A percentile compares a stretch with the other conserved stretches of the same genome.
Evolutionary conservation across 2,113 vertebrate species (phyloP).

Genomic region (Stigmatopora nigra): DNA sequence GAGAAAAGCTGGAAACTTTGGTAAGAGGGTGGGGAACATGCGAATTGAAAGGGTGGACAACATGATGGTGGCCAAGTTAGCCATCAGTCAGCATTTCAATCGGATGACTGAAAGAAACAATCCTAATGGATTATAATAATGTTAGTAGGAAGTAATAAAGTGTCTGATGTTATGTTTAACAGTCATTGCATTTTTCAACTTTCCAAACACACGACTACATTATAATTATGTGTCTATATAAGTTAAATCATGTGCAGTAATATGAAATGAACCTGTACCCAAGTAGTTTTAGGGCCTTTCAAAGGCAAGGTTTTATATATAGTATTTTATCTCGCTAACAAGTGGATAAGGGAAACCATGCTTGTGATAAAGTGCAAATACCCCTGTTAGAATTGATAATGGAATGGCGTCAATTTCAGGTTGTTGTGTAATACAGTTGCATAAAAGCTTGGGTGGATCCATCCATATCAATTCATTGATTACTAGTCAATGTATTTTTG

Average conservation of each 20-base stretch:
- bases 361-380: background rate
- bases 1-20: slow-evolving; percentile 57
- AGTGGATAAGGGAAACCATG: background rate
- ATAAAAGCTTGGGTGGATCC: background rate
- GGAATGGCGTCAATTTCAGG: background rate
- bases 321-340: background rate
- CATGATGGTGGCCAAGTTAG: background rate
- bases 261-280: background rate
- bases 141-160: slow-evolving; percentile 6
- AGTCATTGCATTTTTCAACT: slow-evolving; percentile 25
- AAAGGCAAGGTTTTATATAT: background rate
- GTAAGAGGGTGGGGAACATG: slow-evolving; percentile 59
- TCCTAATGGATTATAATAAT: slow-evolving; percentile 8
- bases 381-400: background rate
- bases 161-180: slow-evolving; percentile 36
- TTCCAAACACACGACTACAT: background rate
- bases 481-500: background rate
- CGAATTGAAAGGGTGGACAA: slow-evolving; percentile 42
- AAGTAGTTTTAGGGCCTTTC: background rate
- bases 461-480: too few species aligned
- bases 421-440: background rate
- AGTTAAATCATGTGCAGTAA: background rate
- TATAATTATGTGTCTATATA: background rate
- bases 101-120: slow-evolving; percentile 11
- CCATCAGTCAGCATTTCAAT: slow-evolving; percentile 19